Percentiles rank a stretch among this genome's conserved stretches.
phyloP scores from a whole-genome alignment of 2,113 vertebrate species.

The Sinocyclocheilus rhinocerous region DNA sequence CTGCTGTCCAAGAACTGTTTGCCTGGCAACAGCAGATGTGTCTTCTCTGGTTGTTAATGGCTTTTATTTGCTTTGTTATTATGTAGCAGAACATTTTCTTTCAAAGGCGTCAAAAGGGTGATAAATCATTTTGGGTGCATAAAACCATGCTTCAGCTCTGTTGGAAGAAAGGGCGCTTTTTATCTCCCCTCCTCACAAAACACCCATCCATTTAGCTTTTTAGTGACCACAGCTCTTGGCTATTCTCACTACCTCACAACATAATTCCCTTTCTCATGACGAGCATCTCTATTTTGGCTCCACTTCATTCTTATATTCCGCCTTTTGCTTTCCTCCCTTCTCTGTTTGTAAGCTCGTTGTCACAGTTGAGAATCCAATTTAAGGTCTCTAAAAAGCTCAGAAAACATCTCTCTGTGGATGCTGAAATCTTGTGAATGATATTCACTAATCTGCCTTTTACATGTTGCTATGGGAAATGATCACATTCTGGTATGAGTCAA shows the following conservation, averaged over 20 bases:
- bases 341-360: not conserved
- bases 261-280: not conserved
- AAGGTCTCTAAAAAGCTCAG: not conserved
- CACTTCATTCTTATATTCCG: not conserved
- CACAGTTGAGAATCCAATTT: not conserved
- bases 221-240: not conserved
- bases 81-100: slow-evolving; percentile 6
- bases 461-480: slow-evolving; percentile 15
- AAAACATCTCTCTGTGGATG: not conserved
- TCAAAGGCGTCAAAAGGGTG: not conserved
- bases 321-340: not conserved
- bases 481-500: not conserved
- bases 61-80: not conserved
- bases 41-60: not conserved
- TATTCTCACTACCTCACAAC: not conserved
- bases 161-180: slow-evolving; percentile 10
- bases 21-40: slow-evolving; percentile 13
- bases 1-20: not conserved
- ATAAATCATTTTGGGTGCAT: not conserved
- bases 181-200: not conserved
- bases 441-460: not conserved
- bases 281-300: not conserved
- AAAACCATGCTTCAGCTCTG: not conserved
- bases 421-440: not conserved
- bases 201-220: not conserved